A percentile compares a stretch with the other conserved stretches of the same genome.
These are phyloP conservation scores for Aplysina aerophoba DNA, from an alignment of 37 sponge, comb jelly and placozoan species.

Conservation along the genomic window DNA sequence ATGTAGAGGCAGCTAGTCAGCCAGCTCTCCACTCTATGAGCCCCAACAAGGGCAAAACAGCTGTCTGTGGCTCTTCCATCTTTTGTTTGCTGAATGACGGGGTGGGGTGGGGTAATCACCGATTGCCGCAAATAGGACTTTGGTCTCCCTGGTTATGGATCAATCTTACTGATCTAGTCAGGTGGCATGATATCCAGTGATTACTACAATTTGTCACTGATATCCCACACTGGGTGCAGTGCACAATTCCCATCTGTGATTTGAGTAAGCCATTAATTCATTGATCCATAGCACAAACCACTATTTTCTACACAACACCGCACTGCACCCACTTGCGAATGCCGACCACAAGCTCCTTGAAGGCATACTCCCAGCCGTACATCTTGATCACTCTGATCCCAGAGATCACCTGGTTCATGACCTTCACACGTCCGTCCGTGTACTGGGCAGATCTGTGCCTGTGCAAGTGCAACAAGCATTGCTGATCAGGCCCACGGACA, in stretches of 20 bases:
- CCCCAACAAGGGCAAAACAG: too few relatives aligned
- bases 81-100: too few relatives aligned
- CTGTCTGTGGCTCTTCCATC: too few relatives aligned
- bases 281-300: background rate
- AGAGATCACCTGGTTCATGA: slow-evolving; percentile 87
- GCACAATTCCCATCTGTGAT: background rate
- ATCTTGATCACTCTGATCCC: slow-evolving; percentile 91
- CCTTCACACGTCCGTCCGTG: slow-evolving; percentile 71
- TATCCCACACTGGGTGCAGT: too few relatives aligned
- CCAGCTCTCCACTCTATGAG: too few relatives aligned
- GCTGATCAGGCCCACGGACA: background rate
- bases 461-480: background rate
- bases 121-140: too few relatives aligned
- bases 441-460: slow-evolving; percentile 60
- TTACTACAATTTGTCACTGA: too few relatives aligned
- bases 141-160: too few relatives aligned
- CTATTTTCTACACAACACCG: background rate
- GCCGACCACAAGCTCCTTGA: slow-evolving; percentile 36
- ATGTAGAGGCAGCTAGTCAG: too few relatives aligned
- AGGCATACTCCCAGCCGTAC: slow-evolving; percentile 92
- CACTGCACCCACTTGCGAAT: slow-evolving; percentile 66
- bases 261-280: background rate
- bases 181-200: too few relatives aligned
- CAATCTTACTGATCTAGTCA: too few relatives aligned
- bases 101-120: too few relatives aligned